Percentiles rank a stretch among this genome's conserved stretches.
phyloP scores from a whole-genome alignment of 2,888 invertebrate species.

The Ectemnius cavifrons region DNA sequence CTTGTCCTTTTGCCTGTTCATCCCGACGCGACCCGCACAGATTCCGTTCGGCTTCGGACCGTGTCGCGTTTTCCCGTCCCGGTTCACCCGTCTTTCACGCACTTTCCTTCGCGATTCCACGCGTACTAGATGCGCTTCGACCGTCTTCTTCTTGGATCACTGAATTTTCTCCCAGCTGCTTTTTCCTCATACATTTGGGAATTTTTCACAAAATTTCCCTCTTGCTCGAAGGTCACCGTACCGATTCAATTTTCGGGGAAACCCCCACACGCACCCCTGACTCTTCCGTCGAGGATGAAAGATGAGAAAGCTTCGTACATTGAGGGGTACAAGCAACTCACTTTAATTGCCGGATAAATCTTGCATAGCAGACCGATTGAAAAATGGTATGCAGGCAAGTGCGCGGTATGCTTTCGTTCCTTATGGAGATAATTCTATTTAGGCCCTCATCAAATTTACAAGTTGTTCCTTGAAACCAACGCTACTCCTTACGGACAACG shows the following conservation, averaged over 20 bases:
- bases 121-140: slow-evolving; percentile 7
- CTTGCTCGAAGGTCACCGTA: neutral
- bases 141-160: neutral
- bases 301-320: too few species aligned
- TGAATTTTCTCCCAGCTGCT: neutral
- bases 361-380: too few species aligned
- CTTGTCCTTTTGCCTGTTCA: slow-evolving; percentile 60
- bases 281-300: too few species aligned
- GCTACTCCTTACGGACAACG: neutral
- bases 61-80: slow-evolving; percentile 27
- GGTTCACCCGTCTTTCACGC: slow-evolving; percentile 2
- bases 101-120: slow-evolving; percentile 33
- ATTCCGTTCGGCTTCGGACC: slow-evolving; percentile 53
- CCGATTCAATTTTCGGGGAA: neutral
- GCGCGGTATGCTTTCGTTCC: too few species aligned
- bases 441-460: neutral
- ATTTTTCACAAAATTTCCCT: neutral
- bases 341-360: too few species aligned
- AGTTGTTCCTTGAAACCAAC: too few species aligned
- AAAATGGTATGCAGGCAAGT: too few species aligned
- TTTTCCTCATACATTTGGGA: neutral
- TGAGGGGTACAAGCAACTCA: too few species aligned
- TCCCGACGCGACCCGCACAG: slow-evolving; percentile 30
- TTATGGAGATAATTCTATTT: neutral
- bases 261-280: too few species aligned